Evolutionary conservation across 1,140 invertebrate species (phyloP).

Genomic region (Orchesella cincta): DNA sequence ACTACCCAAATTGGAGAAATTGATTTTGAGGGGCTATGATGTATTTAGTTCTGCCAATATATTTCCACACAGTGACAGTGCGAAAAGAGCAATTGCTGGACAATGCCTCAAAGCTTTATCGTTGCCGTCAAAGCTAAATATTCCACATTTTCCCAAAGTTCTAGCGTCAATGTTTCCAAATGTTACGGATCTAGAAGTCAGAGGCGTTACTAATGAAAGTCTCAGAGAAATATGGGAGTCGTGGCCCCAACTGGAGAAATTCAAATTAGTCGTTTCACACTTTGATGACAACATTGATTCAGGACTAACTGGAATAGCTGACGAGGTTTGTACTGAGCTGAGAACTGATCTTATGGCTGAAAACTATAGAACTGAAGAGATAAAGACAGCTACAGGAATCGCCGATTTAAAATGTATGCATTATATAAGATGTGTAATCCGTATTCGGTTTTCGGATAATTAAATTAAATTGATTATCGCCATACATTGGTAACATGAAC

Average conservation of each 20-base stretch:
- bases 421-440: too few relatives aligned
- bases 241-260: not conserved
- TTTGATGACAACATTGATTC: constrained; percentile 29
- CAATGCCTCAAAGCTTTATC: constrained; percentile 15
- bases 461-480: not conserved
- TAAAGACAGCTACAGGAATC: not conserved
- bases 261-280: constrained; percentile 18
- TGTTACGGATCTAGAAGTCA: not conserved
- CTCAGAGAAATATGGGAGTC: constrained; percentile 17
- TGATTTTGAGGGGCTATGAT: constrained; percentile 1
- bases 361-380: not conserved
- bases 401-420: not conserved
- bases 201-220: constrained; percentile 5
- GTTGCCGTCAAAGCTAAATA: constrained; percentile 1
- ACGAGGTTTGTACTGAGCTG: not conserved
- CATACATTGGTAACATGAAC: not conserved
- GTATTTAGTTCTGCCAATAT: not conserved
- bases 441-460: not conserved
- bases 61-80: not conserved
- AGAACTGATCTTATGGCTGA: not conserved
- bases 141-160: not conserved
- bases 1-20: constrained; percentile 17
- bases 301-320: constrained; percentile 20
- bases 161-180: not conserved
- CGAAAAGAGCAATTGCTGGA: not conserved